Base-by-base conservation (phyloP, 35 echinoderm and acorn worm genomes). In the Heliocidaris tuberculata region DNA sequence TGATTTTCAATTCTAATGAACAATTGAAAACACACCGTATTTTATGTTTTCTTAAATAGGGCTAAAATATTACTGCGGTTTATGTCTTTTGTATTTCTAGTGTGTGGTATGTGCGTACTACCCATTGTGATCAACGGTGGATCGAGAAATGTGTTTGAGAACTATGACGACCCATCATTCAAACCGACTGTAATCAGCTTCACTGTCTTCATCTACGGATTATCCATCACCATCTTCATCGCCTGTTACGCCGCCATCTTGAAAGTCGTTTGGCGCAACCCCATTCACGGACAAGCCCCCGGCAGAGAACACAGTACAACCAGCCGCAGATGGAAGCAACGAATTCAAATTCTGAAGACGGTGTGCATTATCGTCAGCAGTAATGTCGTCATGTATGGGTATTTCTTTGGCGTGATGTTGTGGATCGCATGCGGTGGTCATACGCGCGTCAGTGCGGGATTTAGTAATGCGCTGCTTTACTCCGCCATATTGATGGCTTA, bases 121-220 rank as follows among this genome's bases (percentile, higher is more conserved):
- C 65, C 65, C 21, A 89, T 89, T n/a, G 87, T 89, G 87, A 48
- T 89, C 31, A 48, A 48, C 15, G 87, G 87, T 89, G 87, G 87
- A 42, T 17, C 31, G 16, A 32, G 12, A 11, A 32, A 89, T 42
- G 29, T 89, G 13, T 89, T 89, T 89, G 47, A 48, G 31, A 89
- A 42, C 31, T 48, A 42, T 48, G 10, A 31, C 31, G 31, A 89
- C 87, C 87, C 87, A 9, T 32, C 87, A 17, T 89, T 89, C 47
- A 89, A 89, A 42, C 87, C 87, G 29, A 89, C 87, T 48, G 87
- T 89, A n/a, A 89, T 89, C 87, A n/a, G 31, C 29, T 89, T n/a
- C 31, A 48, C 47, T 30, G 32, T 89, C 31, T 89, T 89, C 10
- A 15, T 48, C 5, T 89, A 89, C 13, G 87, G 31, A n/a, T 17